Evolutionary conservation across 2,888 invertebrate genomes (phyloP).

Genomic region (Lithophane semibrunnea): DNA sequence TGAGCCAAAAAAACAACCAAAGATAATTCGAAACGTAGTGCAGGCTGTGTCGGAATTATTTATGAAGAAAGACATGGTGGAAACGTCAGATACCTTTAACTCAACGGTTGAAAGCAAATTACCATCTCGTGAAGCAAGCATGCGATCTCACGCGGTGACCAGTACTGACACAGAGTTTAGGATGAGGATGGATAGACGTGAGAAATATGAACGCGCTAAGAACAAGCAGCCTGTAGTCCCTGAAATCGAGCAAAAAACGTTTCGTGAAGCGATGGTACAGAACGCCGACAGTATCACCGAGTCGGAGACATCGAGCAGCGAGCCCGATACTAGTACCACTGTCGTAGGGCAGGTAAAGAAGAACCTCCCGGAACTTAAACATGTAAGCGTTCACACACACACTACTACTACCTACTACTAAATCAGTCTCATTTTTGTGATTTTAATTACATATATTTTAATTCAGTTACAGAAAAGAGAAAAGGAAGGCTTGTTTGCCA

Average conservation of each 20-base stretch:
- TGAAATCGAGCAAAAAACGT: constrained; percentile 15
- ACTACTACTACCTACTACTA: not conserved
- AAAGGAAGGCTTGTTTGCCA: constrained; percentile 76
- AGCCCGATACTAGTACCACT: constrained; percentile 64
- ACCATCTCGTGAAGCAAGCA: constrained; percentile 48
- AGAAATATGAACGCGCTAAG: constrained; percentile 33
- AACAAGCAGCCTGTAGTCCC: constrained; percentile 29
- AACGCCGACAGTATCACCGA: constrained; percentile 44
- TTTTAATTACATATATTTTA: not conserved
- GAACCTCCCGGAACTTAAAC: constrained; percentile 52
- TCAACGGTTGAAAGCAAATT: constrained; percentile 59
- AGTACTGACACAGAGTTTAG: constrained; percentile 51
- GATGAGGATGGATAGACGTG: constrained; percentile 30
- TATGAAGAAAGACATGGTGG: constrained; percentile 64
- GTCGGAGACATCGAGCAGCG: constrained; percentile 63
- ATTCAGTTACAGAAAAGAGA: constrained; percentile 63
- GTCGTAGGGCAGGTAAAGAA: constrained; percentile 21
- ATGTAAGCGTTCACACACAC: constrained; percentile 33
- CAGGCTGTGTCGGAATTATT: constrained; percentile 71
- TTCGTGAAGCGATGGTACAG: constrained; percentile 36
- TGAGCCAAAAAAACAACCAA: constrained; percentile 51
- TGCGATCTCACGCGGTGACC: constrained; percentile 41
- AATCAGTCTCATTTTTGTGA: constrained; percentile 5
- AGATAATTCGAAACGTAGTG: constrained; percentile 53
- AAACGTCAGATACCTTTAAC: constrained; percentile 64